A percentile compares a stretch with the other conserved stretches of the same genome.
Conservation (phyloP, 2,888 invertebrate species). For the Tubiluchus corallicola region DNA sequence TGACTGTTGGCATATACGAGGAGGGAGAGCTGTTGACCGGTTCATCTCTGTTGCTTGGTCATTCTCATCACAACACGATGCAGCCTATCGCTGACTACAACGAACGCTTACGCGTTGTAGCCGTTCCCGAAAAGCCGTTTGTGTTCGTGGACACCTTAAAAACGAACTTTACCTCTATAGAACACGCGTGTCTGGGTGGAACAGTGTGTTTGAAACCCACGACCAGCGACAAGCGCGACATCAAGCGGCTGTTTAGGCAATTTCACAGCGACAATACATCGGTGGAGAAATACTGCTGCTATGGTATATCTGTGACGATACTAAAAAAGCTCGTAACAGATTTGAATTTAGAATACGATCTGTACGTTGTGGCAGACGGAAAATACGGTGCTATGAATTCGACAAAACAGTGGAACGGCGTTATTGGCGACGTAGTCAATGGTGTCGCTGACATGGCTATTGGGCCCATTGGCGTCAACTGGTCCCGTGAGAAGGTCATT, state of each 20-base stretch:
- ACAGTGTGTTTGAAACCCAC: too few species aligned
- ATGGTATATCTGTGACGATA: slow-evolving; percentile 67
- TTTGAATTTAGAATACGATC: slow-evolving; percentile 66
- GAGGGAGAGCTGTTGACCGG: too few species aligned
- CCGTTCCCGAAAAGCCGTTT: too few species aligned
- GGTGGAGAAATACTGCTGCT: slow-evolving; percentile 53
- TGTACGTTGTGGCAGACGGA: slow-evolving; percentile 49
- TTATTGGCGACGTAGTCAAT: slow-evolving; percentile 63
- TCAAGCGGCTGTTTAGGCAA: background rate
- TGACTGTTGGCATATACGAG: too few species aligned
- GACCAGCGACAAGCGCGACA: too few species aligned
- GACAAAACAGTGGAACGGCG: slow-evolving; percentile 72
- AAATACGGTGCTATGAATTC: slow-evolving; percentile 32
- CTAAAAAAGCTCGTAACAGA: slow-evolving; percentile 63
- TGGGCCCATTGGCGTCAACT: slow-evolving; percentile 66
- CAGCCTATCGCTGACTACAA: too few species aligned
- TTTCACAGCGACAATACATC: slow-evolving; percentile 15
- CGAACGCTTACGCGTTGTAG: too few species aligned
- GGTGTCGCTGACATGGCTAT: slow-evolving; percentile 84
- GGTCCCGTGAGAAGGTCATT: slow-evolving; percentile 41
- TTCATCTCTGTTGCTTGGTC: too few species aligned
- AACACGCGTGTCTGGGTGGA: too few species aligned
- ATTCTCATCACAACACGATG: too few species aligned
- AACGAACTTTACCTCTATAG: too few species aligned
- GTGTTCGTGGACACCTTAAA: too few species aligned